These are phyloP conservation scores for Turritopsis rubra DNA, from an alignment of 30 jellyfish, hydroid and myxozoan species.

Conservation along the genomic window DNA sequence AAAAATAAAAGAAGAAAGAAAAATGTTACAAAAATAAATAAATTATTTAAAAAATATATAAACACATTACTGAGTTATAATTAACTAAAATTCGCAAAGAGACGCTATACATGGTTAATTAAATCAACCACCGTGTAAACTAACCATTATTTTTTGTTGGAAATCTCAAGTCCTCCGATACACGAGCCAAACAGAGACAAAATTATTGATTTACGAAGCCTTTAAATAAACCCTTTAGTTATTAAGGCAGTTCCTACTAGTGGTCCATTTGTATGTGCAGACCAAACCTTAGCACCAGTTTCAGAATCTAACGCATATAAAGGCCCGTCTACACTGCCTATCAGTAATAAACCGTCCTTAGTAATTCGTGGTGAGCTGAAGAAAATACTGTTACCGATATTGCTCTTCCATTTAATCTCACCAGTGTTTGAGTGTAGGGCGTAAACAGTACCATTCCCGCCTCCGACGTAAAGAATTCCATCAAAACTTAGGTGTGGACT, in stretches of 20 bases:
- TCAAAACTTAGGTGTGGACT: constrained; percentile 68
- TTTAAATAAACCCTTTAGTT: constrained; percentile 31
- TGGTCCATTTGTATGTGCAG: constrained; percentile 63
- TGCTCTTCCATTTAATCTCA: constrained; percentile 46
- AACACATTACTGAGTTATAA: too few relatives aligned
- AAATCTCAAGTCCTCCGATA: background rate
- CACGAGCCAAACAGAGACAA: background rate
- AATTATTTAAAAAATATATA: too few relatives aligned
- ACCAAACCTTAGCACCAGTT: constrained; percentile 61
- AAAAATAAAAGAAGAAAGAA: too few relatives aligned
- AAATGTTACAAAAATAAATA: too few relatives aligned
- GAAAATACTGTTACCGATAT: constrained; percentile 65
- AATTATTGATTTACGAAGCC: background rate
- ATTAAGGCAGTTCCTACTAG: constrained; percentile 77
- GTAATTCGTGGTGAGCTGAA: constrained; percentile 76
- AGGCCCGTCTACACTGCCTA: constrained; percentile 84
- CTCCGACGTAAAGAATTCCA: constrained; percentile 56
- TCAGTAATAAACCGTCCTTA: constrained; percentile 53
- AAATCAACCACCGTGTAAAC: too few relatives aligned
- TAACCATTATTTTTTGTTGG: too few relatives aligned
- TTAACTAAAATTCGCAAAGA: too few relatives aligned
- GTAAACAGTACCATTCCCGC: constrained; percentile 67
- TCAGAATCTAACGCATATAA: constrained; percentile 46
- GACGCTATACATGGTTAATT: too few relatives aligned
- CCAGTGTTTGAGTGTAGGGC: constrained; percentile 41